Base-by-base conservation (phyloP, 2,113 vertebrate species). In the Poeciliopsis occidentalis region DNA sequence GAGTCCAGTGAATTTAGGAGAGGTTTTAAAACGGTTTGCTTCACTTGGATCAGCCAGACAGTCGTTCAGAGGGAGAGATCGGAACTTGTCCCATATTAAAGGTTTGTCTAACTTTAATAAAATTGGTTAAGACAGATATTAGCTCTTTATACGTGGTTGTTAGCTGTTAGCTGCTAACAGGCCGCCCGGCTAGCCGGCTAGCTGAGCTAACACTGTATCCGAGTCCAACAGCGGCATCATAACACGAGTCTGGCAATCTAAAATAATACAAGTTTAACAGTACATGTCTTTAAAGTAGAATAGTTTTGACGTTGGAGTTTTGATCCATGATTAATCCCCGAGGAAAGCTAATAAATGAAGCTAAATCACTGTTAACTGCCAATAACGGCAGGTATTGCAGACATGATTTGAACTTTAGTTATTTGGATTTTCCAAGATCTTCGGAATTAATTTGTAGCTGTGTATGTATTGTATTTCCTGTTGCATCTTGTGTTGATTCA, bases 101-200 rank as follows among this genome's bases (percentile, higher is more conserved):
- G 91, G 92, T 92, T 29, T n/a, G 78, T 82, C 4, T 32, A 0
- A 3, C 11, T 68, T 17, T 8, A 27, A 13, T 44, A 24, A 1
- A 75, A 47, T 5, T 68, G 51, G 19, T n/a, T 57, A 57, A 57
- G 8, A 11, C 51, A n/a, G 30, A 44, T 73, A 39, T 78, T 67
- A 26, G 19, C 31, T 44, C 8, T 4, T 34, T 19, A 1, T 57
- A 17, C 39, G n/a, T 3, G 34, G 17, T 61, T 2, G 61, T 30
- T 81, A 78, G 75, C 64, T 15, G 62, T 30, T 77, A 73, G 41
- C 66, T 3, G 69, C 72, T 69, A 67, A 44, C 19, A 47, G 47
- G 22, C 13, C 71, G 81, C 73, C 85, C 81, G 67, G 78, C 76
- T 75, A 13, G 2, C 24, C 57, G 61, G 80, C 61, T 64, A 83